Percentiles rank a stretch among this genome's conserved stretches.
These are phyloP conservation scores for Melanotaenia duboulayi DNA, from an alignment of 2,113 vertebrate genomes.

Conservation along the genomic window DNA sequence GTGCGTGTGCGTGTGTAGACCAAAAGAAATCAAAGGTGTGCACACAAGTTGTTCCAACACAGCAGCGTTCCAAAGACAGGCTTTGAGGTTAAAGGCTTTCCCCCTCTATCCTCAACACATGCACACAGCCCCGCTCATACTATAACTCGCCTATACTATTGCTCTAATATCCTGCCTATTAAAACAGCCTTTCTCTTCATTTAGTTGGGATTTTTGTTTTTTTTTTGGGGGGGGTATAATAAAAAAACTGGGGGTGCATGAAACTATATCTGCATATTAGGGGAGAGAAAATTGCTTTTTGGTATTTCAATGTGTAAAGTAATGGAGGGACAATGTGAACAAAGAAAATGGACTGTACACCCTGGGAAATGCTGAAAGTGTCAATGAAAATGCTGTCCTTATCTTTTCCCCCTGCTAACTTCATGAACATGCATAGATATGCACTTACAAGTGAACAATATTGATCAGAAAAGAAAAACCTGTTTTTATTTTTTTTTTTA, in stretches of 20 bases:
- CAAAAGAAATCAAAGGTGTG: constrained; percentile 4
- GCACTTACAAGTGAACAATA: constrained; percentile 27
- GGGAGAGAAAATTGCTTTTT: constrained; percentile 16
- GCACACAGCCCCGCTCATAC: constrained; percentile 75
- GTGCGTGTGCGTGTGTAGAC: not conserved
- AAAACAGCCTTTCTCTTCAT: constrained; percentile 42
- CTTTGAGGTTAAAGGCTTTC: constrained; percentile 81
- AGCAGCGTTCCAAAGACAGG: constrained; percentile 80
- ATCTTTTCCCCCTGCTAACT: not conserved
- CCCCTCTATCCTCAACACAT: constrained; percentile 23
- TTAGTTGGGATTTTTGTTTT: not conserved
- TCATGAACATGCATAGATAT: constrained; percentile 1
- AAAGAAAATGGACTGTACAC: not conserved
- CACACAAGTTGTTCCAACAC: constrained; percentile 30
- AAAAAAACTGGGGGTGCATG: constrained; percentile 1
- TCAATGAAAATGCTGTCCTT: constrained; percentile 2
- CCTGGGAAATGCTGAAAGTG: constrained; percentile 9
- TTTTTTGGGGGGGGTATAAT: constrained; percentile 41
- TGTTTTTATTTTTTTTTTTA: constrained; percentile 2
- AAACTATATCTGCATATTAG: constrained; percentile 22
- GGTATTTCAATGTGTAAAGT: constrained; percentile 32
- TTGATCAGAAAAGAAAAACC: constrained; percentile 1
- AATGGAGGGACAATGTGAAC: constrained; percentile 11
- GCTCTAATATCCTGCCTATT: constrained; percentile 18
- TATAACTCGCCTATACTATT: constrained; percentile 83